Conservation (phyloP, 2,888 invertebrate species). For the Melieria picta region DNA sequence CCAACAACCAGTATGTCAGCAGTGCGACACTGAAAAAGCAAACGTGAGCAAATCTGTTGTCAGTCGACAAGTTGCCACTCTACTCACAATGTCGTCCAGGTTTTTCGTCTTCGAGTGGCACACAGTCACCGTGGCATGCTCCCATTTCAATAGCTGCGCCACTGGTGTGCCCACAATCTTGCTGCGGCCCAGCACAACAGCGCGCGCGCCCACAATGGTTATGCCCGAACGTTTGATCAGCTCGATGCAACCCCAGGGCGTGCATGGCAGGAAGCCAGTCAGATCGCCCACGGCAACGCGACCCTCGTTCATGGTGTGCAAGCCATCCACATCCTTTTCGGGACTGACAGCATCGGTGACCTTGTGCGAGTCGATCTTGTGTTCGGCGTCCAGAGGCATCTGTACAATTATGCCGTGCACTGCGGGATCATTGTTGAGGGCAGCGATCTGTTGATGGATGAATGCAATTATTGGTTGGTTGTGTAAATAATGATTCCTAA, state of each 20-base stretch:
- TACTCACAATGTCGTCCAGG: conserved; percentile 75
- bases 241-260: conserved; percentile 94
- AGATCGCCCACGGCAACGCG: conserved; percentile 90
- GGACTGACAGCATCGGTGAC: conserved; percentile 89
- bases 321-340: conserved; percentile 93
- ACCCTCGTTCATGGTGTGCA: conserved; percentile 94
- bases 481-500: neutral
- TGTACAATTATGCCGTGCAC: conserved; percentile 97
- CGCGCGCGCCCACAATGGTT: conserved; percentile 81
- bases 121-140: conserved; percentile 95
- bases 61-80: neutral
- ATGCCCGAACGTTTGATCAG: conserved; percentile 77
- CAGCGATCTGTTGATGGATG: conserved; percentile 50
- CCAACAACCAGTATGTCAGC: conserved; percentile 98
- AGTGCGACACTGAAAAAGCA: conserved; percentile 69
- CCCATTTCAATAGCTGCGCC: conserved; percentile 94
- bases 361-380: conserved; percentile 84
- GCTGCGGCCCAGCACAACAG: conserved; percentile 95
- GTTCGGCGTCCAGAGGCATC: conserved; percentile 89
- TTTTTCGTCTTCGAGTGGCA: conserved; percentile 95
- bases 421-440: conserved; percentile 82
- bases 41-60: neutral
- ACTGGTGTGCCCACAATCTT: conserved; percentile 98
- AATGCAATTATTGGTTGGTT: neutral
- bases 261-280: conserved; percentile 92